Evolutionary conservation across 1,140 invertebrate species (phyloP), one percentile per base, ranked within the genome.

Genomic region (Sesamia nonagrioides): DNA sequence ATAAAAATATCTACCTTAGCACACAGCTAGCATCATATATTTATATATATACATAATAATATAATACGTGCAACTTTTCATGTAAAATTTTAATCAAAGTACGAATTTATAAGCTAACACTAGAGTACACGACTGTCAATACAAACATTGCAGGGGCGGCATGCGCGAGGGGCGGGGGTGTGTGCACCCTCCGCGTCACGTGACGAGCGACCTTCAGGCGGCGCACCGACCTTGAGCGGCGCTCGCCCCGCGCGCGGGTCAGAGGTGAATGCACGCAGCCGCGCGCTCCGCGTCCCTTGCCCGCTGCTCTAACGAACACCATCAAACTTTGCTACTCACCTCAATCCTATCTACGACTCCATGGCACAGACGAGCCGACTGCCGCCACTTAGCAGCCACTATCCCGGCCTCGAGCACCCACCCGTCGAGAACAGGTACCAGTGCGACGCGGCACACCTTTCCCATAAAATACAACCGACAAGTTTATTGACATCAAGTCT

Each of bases 401-500:
- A 88, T 87, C 83, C 88, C 85, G 86, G 82, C 84, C 83, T 87
- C 88, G 82, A 87, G 79, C 84, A 88, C 86, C 88, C 89, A 88
- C 84, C 90, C 86, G 88, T 77, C 87, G 83, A 87, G 84, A 90
- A 93, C 93, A 94, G 91, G 92, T 94, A 94, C 89, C 82, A 77
- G 72, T 86, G 84, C 89, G 88, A 92, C 90, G 92, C 93, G 92
- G 89, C 92, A 93, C 92, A 94, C 92, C 92, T 94, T 94, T 94
- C 93, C 91, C 92, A 93, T 93, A 92, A 94, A 94, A 93, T 93
- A 93, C 91, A 91, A 91, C 88, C 91, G 90, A 91, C 90, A 92
- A 94, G 93, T 94, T 93, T 94, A 94, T 94, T 93, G 93, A 94
- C 93, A 93, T 94, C 93, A 84, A 93, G 88, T 90, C 91, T 88